Evolutionary conservation across 2,797 vertebrate species (phyloP).

Genomic region (Syngnathus acus): DNA sequence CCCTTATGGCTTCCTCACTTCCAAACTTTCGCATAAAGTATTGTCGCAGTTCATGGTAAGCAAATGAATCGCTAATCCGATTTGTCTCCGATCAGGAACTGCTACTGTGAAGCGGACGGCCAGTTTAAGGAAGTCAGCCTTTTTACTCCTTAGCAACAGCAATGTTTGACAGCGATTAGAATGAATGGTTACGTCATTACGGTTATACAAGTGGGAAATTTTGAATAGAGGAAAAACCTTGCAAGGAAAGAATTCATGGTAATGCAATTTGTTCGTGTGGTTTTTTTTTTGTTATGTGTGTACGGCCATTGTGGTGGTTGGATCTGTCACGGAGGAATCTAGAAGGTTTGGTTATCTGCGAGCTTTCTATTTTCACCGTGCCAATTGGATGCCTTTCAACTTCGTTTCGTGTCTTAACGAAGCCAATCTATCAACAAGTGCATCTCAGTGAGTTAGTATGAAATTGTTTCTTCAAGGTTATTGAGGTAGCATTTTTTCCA

Average conservation of each 20-base stretch:
- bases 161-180: too few species aligned
- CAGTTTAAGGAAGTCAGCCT: too few species aligned
- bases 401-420: neutral
- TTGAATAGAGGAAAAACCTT: too few species aligned
- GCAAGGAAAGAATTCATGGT: neutral
- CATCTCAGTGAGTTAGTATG: neutral
- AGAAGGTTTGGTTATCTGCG: constrained; percentile 1
- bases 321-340: constrained; percentile 10
- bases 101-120: too few species aligned
- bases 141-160: too few species aligned
- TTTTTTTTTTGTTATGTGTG: neutral
- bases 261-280: neutral
- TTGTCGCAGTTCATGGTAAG: neutral
- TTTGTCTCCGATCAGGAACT: too few species aligned
- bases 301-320: constrained; percentile 2
- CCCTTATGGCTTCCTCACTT: neutral
- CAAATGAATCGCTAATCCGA: too few species aligned
- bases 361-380: neutral
- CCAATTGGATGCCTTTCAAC: neutral
- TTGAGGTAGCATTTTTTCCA: too few species aligned
- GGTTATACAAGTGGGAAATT: neutral
- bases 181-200: too few species aligned
- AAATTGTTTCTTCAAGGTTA: too few species aligned
- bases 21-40: neutral
- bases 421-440: neutral